Base-by-base conservation (phyloP, 2,888 invertebrate species). In the Frankliniella intonsa region DNA sequence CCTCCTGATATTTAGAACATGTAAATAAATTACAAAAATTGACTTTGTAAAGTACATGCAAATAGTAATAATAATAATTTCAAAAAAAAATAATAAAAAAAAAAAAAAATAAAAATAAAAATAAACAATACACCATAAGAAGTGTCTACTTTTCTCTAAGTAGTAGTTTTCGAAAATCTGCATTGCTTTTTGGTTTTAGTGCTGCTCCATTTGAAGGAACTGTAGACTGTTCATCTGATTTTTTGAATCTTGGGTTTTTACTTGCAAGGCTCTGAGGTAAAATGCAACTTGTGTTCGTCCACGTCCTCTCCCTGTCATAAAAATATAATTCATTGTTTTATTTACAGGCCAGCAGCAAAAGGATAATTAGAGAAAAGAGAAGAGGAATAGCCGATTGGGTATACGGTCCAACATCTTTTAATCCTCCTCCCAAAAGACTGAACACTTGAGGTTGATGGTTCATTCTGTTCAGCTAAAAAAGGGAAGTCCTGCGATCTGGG, bases 141-240 rank as follows among this genome's bases (percentile, higher is more conserved):
- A 25, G 7, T 25, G 81, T 83, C 83, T 84, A 84, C 81, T 85
- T 85, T 81, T 83, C 79, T 87, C 88, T 50, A 90, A 85, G 76
- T n/a, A 91, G 86, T 88, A 90, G 88, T 84, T 88, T 89, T 84
- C 91, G 87, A 86, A 91, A 91, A 86, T 91, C 90, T 65, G 88
- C 88, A 86, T 91, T 91, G 83, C 87, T 89, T 86, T 89, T 88
- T 27, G 87, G 84, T 83, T 84, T 84, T 55, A 83, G 82, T 82
- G 83, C n/a, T n/a, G n/a, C 81, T 80, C 81, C 80, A 76, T 80
- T 81, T 9, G 82, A 69, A 65, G 80, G 80, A 25, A 14, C 81
- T 79, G 22, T 82, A 51, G 79, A 80, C 84, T 81, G 81, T 84
- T 50, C 84, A 84, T 81, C 84, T 84, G 19, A 83, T n/a, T 80